phyloP scores from a whole-genome alignment of 2,888 invertebrate species.

The Leptinotarsa rubiginosa region DNA sequence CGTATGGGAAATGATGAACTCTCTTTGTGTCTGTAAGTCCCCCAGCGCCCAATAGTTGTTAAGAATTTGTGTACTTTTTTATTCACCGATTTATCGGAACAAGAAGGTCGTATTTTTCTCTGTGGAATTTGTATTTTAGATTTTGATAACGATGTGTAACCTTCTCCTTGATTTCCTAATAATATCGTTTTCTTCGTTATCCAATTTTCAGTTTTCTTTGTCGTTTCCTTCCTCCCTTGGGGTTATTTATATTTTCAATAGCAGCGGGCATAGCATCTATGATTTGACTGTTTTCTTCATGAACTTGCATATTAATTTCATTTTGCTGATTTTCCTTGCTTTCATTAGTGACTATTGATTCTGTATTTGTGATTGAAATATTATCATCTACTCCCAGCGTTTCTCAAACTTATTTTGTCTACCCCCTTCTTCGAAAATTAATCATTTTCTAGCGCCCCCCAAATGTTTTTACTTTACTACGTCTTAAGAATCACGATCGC shows the following conservation, averaged over 20 bases:
- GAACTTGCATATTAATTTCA: neutral
- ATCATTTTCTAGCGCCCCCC: too few species aligned
- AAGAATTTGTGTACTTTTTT: conserved; percentile 30
- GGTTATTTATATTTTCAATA: neutral
- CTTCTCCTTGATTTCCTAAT: neutral
- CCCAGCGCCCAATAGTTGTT: conserved; percentile 35
- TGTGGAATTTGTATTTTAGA: neutral
- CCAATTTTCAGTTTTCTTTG: conserved; percentile 7
- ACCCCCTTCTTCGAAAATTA: too few species aligned
- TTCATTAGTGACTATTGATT: conserved; percentile 1
- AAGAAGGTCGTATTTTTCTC: conserved; percentile 2
- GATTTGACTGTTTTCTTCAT: neutral
- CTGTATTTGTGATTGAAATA: neutral
- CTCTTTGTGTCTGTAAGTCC: conserved; percentile 34
- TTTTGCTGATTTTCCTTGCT: conserved; percentile 1
- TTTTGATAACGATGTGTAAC: neutral
- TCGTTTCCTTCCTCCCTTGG: conserved; percentile 1
- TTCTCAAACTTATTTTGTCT: too few species aligned
- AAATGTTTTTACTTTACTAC: too few species aligned
- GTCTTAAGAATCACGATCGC: too few species aligned
- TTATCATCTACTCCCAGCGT: conserved; percentile 2
- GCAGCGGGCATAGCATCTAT: neutral
- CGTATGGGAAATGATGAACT: conserved; percentile 34
- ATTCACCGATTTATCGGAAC: conserved; percentile 28
- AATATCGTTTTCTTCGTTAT: neutral